Evolutionary conservation across 2,113 vertebrate species (phyloP), one percentile per base, ranked within the genome.

Genomic region (Tragelaphus imberbis): DNA sequence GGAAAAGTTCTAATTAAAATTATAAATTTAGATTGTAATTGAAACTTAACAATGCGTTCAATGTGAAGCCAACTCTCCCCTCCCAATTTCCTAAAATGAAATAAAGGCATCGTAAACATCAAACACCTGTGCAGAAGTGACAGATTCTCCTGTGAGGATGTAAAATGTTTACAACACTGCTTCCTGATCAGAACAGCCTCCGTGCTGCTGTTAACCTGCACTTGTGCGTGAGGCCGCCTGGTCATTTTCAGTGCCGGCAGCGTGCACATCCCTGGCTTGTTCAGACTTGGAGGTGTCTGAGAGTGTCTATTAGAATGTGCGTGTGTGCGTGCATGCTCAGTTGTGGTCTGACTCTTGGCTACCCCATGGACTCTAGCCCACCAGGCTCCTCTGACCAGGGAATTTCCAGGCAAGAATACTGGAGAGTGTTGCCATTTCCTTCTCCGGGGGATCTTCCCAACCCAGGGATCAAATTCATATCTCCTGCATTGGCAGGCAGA

Each of bases 201-300:
- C 16, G 1, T 2, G 33, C 8, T 1, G 58, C 17, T 11, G 25
- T n/a, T 15, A 19, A 49, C 33, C 7, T 21, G 27, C 11, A 61
- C 44, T 1, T 5, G 5, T 15, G 27, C 0, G 0, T 1, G 0
- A 23, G 36, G 15, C 11, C 40, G 5, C 2, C 3, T 0, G 36
- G n/a, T 59, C 33, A 8, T 77, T 28, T 53, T 44, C 15, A 2
- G 8, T 0, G 1, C 53, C 2, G 1, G 55, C 47, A 27, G 10
- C 30, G 4, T 1, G 4, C 23, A 53, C 5, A 2, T 17, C 8
- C 30, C 7, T 1, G 0, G 21, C n/a, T 47, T 10, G 8, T 0
- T 10, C 53, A 30, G 3, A 13, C 56, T 28, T 21, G 12, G 12
- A 23, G 58, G 30, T 27, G 33, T 30, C 55, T 30, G 65, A 6